These are phyloP conservation scores for Puma concolor DNA, from an alignment of 2,113 vertebrate genomes.

Conservation along the genomic window DNA sequence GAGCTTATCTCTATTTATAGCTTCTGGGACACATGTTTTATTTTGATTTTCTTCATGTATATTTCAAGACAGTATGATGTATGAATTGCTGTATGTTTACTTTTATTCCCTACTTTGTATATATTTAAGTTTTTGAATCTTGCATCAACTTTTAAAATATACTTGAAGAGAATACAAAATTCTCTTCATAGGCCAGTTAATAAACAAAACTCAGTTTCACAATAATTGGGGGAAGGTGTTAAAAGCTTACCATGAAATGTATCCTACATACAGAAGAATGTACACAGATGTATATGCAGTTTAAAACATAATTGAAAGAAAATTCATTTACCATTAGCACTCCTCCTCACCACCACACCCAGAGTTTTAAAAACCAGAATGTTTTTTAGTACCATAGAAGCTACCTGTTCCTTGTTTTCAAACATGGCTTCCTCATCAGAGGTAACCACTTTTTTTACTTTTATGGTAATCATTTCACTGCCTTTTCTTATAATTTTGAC, in stretches of 20 bases:
- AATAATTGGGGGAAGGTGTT: background rate
- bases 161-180: background rate
- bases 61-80: background rate
- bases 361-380: background rate
- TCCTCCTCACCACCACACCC: background rate
- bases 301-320: background rate
- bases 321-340: background rate
- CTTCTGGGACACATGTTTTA: background rate
- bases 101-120: background rate
- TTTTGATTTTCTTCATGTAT: constrained; percentile 3
- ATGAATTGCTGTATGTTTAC: background rate
- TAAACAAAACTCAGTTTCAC: constrained; percentile 1
- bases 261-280: background rate
- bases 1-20: constrained; percentile 4
- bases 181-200: background rate
- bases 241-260: background rate
- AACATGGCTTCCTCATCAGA: background rate
- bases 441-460: background rate
- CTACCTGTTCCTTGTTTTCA: background rate
- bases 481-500: constrained; percentile 1
- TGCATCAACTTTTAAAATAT: constrained; percentile 29
- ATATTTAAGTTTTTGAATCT: constrained; percentile 12
- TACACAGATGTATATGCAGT: background rate
- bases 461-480: background rate
- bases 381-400: background rate